phyloP scores from a whole-genome alignment of 2,888 invertebrate species.

The Adineta ricciae region DNA sequence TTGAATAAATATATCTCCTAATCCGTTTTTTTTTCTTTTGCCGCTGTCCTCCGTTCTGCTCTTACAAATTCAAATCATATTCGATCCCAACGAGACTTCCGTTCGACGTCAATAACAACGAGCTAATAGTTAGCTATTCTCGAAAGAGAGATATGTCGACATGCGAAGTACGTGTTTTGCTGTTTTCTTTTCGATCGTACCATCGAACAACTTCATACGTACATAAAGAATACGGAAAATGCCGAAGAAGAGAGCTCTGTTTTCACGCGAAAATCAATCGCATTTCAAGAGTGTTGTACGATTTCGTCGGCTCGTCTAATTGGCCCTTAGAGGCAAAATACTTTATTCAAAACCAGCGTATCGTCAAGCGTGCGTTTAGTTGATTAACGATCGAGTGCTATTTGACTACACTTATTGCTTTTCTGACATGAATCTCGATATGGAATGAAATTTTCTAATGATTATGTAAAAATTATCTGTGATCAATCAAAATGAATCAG shows the following conservation, averaged over 20 bases:
- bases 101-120: not conserved
- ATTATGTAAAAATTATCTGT: not conserved
- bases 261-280: no score
- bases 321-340: not conserved
- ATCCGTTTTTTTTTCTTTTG: not conserved
- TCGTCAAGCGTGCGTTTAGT: not conserved
- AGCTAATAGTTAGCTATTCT: not conserved
- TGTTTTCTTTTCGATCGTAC: not conserved
- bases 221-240: not conserved
- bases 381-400: not conserved
- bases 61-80: not conserved
- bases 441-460: not conserved
- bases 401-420: not conserved
- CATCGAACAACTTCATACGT: not conserved
- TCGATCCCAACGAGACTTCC: not conserved
- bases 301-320: not conserved
- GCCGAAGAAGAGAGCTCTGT: no score
- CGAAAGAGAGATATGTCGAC: not conserved
- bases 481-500: not conserved
- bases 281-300: not conserved
- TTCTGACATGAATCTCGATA: not conserved
- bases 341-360: not conserved
- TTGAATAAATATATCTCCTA: not conserved
- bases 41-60: not conserved
- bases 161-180: not conserved